These are phyloP conservation scores for Platysteira castanea DNA, from an alignment of 2,113 vertebrate species.

Conservation along the genomic window DNA sequence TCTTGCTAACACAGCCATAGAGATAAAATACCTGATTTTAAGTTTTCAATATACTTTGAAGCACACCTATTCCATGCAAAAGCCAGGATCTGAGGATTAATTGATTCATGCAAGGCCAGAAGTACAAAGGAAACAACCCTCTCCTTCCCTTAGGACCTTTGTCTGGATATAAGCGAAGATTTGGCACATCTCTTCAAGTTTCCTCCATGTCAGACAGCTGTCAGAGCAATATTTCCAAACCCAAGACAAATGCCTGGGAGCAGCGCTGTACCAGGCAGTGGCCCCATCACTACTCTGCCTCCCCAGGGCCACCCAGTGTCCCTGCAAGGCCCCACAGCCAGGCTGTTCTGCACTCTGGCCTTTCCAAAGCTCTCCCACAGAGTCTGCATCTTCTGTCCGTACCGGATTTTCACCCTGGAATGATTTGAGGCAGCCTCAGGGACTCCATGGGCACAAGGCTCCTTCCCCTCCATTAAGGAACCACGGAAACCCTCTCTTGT, in stretches of 20 bases:
- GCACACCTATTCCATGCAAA: background rate
- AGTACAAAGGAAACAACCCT: background rate
- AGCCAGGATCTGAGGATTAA: background rate
- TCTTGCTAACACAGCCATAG: background rate
- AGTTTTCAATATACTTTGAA: background rate
- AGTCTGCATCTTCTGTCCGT: background rate
- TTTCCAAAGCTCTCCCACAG: background rate
- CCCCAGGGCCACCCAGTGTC: no score
- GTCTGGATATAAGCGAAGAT: background rate
- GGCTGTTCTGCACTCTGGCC: fast-evolving
- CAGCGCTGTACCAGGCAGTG: fast-evolving
- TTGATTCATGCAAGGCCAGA: background rate
- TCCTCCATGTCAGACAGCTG: background rate
- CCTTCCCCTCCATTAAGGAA: fast-evolving
- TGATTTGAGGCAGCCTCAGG: fast-evolving
- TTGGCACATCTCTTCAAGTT: background rate
- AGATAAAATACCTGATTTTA: background rate
- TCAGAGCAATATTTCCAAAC: background rate
- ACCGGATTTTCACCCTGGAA: background rate
- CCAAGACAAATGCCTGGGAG: background rate
- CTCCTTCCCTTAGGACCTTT: background rate
- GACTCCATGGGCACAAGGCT: background rate
- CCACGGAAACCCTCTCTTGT: fast-evolving
- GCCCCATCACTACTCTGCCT: background rate
- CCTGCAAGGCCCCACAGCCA: fast-evolving